A percentile compares a stretch with the other conserved stretches of the same genome.
phyloP scores from a whole-genome alignment of 2,888 invertebrate species.

The Oithona nana region DNA sequence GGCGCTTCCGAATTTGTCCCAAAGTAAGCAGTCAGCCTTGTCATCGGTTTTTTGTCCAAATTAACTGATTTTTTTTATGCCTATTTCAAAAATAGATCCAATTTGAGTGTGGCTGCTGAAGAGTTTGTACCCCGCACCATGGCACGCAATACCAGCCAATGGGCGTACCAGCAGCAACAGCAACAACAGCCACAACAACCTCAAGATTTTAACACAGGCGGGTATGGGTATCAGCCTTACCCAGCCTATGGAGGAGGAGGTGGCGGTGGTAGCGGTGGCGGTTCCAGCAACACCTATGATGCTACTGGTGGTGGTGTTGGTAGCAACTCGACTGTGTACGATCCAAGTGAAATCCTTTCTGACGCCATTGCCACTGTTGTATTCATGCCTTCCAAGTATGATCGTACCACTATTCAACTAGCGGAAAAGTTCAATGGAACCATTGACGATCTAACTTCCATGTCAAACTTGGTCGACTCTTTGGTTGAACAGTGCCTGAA shows the following conservation, averaged over 20 bases:
- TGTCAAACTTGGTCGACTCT: not conserved
- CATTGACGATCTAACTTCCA: not conserved
- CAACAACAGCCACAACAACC: too few relatives aligned
- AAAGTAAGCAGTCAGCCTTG: not conserved
- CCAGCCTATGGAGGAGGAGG: not conserved
- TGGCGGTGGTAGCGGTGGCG: not conserved
- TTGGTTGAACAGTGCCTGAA: not conserved
- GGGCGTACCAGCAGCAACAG: slow-evolving; percentile 12
- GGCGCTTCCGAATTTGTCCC: not conserved
- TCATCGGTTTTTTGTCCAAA: not conserved
- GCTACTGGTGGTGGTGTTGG: not conserved
- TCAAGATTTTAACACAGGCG: not conserved
- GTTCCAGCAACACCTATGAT: not conserved
- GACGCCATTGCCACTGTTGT: not conserved
- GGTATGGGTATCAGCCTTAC: not conserved
- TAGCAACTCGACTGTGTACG: not conserved
- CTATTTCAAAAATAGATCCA: not conserved
- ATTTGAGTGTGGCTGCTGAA: not conserved
- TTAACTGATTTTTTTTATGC: not conserved
- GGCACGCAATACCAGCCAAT: slow-evolving; percentile 9
- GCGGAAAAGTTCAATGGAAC: not conserved
- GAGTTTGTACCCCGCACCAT: slow-evolving; percentile 11
- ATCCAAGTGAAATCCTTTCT: not conserved
- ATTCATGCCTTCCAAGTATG: not conserved
- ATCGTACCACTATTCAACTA: not conserved